These are phyloP conservation scores for Coranthus polyacanthus DNA, from an alignment of 2,797 vertebrate species.

Conservation along the genomic window DNA sequence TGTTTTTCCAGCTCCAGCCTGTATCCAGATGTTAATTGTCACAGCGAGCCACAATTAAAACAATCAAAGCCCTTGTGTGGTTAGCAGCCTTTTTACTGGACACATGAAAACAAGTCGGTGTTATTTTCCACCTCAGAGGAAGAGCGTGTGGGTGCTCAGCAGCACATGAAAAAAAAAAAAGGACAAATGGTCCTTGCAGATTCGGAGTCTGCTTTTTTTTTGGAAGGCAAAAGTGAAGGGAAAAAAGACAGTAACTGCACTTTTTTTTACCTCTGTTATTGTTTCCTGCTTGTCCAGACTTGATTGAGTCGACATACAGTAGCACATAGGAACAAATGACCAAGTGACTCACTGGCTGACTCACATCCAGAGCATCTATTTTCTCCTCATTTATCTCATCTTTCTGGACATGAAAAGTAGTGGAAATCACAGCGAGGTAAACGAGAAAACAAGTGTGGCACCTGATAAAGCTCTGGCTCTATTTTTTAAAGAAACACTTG, in stretches of 20 bases:
- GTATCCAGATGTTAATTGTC: slow-evolving; percentile 62
- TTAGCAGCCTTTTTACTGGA: slow-evolving; percentile 30
- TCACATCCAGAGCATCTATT: slow-evolving; percentile 6
- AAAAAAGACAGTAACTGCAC: background rate
- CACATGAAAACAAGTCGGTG: slow-evolving; percentile 39
- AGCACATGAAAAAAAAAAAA: slow-evolving; percentile 2
- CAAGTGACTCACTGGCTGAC: too few species aligned
- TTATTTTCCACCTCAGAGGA: slow-evolving; percentile 33
- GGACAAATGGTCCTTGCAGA: slow-evolving; percentile 43
- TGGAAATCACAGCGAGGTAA: background rate
- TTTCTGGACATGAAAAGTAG: background rate
- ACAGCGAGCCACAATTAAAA: slow-evolving; percentile 46
- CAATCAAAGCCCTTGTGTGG: slow-evolving; percentile 52
- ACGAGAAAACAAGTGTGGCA: background rate
- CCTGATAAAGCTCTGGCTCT: background rate
- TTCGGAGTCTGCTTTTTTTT: slow-evolving; percentile 27
- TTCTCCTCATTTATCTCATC: too few species aligned
- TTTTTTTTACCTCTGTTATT: too few species aligned
- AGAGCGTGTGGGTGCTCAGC: slow-evolving; percentile 14
- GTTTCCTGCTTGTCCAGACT: too few species aligned
- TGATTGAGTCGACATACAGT: too few species aligned
- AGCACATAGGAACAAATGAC: too few species aligned
- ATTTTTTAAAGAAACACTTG: background rate
- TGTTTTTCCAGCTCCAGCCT: slow-evolving; percentile 23
- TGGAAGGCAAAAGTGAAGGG: background rate